Conservation (phyloP, 2,888 invertebrate species). For the Zaprionus obscuricornis region DNA sequence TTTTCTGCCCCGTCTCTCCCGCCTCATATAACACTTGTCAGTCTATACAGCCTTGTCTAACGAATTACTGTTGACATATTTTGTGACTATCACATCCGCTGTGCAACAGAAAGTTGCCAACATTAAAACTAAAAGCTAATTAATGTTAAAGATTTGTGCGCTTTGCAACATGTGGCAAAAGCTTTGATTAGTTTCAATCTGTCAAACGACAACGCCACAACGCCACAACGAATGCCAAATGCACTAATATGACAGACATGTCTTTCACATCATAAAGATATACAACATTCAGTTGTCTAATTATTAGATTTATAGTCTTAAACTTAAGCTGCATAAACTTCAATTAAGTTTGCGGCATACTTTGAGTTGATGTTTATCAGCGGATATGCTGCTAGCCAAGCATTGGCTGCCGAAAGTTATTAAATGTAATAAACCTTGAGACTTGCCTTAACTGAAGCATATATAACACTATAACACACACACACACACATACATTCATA, state of each 20-base stretch:
- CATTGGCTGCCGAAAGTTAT: constrained; percentile 18
- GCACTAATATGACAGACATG: neutral
- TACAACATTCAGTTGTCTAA: no score
- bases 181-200: constrained; percentile 58
- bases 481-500: constrained; percentile 8
- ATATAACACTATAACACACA: constrained; percentile 15
- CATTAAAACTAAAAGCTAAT: constrained; percentile 63
- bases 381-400: constrained; percentile 49
- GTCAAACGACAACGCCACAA: constrained; percentile 14
- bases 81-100: constrained; percentile 38
- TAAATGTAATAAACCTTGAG: constrained; percentile 44
- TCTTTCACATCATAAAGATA: no score
- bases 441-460: constrained; percentile 1
- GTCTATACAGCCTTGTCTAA: neutral
- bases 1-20: no score
- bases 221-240: constrained; percentile 18
- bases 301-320: no score
- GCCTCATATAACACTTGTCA: neutral
- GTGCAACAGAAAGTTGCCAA: constrained; percentile 43
- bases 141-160: constrained; percentile 66
- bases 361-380: constrained; percentile 42
- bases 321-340: no score
- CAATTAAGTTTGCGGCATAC: no score
- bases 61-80: constrained; percentile 39
- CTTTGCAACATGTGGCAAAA: constrained; percentile 32